Evolutionary conservation across 1,140 invertebrate species (phyloP).

Genomic region (Hyphantria cunea): DNA sequence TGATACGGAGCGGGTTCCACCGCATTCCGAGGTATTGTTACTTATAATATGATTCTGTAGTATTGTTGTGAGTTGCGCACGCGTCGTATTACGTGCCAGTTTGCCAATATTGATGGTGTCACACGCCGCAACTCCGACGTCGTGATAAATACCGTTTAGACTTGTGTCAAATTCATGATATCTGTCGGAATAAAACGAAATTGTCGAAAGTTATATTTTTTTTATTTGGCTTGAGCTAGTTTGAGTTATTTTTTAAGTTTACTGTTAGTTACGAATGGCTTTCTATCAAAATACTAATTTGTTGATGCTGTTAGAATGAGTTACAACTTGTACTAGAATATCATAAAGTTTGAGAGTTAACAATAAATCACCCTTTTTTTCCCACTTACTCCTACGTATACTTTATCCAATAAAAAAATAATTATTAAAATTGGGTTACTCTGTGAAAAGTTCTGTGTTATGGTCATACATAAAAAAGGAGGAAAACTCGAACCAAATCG

Average conservation of each 20-base stretch:
- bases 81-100: slow-evolving; percentile 6
- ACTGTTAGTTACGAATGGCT: too few relatives aligned
- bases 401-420: too few relatives aligned
- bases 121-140: too few relatives aligned
- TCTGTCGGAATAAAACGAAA: background rate
- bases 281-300: background rate
- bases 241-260: too few relatives aligned
- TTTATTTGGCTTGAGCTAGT: too few relatives aligned
- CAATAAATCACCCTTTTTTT: too few relatives aligned
- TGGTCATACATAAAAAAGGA: too few relatives aligned
- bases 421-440: too few relatives aligned
- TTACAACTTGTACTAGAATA: slow-evolving; percentile 9
- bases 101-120: background rate
- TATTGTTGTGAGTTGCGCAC: slow-evolving; percentile 16
- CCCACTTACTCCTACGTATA: too few relatives aligned
- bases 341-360: too few relatives aligned
- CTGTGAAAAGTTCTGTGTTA: too few relatives aligned
- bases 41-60: slow-evolving; percentile 15
- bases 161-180: slow-evolving; percentile 1
- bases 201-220: background rate
- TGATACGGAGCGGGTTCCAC: slow-evolving; percentile 11
- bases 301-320: slow-evolving; percentile 8
- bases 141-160: slow-evolving; percentile 14
- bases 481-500: too few relatives aligned
- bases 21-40: slow-evolving; percentile 30